These are phyloP conservation scores for Microtus montanus DNA, from an alignment of 2,113 vertebrate species.

Conservation along the genomic window DNA sequence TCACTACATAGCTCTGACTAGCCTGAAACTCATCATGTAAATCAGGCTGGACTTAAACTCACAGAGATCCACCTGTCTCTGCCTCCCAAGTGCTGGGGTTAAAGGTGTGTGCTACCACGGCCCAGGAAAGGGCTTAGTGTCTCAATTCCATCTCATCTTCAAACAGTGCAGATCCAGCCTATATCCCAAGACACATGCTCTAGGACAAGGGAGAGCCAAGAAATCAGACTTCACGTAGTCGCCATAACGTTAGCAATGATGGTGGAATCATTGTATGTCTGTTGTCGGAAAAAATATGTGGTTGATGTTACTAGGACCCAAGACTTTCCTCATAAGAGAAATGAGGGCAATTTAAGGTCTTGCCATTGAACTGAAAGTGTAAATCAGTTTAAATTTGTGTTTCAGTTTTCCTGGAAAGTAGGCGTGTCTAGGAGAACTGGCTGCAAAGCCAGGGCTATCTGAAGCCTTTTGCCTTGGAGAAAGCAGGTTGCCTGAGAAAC, in stretches of 20 bases:
- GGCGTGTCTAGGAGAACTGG: neutral
- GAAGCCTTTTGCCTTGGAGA: neutral
- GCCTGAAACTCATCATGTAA: neutral
- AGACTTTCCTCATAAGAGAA: neutral
- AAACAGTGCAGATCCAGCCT: neutral
- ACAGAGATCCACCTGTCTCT: neutral
- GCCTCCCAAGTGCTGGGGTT: neutral
- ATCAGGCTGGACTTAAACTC: neutral
- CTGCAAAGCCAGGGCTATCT: neutral
- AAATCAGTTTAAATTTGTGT: neutral
- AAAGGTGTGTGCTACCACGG: neutral
- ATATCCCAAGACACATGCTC: rapidly evolving
- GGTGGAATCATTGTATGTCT: neutral
- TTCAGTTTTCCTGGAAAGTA: neutral
- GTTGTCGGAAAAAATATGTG: neutral
- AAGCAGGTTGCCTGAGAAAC: neutral
- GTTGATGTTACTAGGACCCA: neutral
- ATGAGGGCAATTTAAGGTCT: neutral
- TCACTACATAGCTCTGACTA: neutral
- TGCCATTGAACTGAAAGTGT: neutral
- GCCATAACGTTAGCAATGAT: too few species aligned
- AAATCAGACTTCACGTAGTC: neutral
- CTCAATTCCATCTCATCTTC: too few species aligned
- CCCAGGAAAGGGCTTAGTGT: neutral
- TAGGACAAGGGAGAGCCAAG: neutral